Evolutionary conservation across 2,797 vertebrate species (phyloP).

Genomic region (Dendrocincla fuliginosa): DNA sequence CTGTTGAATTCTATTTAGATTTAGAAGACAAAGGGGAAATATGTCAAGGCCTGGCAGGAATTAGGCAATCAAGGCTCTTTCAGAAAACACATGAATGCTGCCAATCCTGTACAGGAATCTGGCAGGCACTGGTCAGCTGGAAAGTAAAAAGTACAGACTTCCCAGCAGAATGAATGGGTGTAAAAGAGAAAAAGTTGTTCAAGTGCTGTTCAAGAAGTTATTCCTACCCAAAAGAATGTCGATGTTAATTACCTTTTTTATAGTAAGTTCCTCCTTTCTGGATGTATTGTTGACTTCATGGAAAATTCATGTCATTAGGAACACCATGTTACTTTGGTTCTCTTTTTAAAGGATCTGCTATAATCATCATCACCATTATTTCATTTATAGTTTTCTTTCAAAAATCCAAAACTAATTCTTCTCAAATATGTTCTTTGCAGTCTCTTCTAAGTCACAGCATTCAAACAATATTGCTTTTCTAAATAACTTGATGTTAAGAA

Average conservation of each 20-base stretch:
- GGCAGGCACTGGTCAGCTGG: neutral
- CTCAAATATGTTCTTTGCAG: neutral
- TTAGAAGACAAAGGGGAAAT: neutral
- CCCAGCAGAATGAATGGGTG: neutral
- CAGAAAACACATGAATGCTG: neutral
- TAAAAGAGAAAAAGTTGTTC: neutral
- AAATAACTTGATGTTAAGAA: neutral
- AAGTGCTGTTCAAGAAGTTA: neutral
- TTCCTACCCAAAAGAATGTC: neutral
- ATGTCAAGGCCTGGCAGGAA: neutral
- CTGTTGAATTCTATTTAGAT: neutral
- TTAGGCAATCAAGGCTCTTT: neutral
- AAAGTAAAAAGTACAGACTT: neutral
- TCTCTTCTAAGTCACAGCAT: neutral
- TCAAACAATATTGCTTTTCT: neutral
- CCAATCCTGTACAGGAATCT: neutral
- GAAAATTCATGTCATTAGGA: neutral
- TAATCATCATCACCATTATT: neutral
- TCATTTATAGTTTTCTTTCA: neutral
- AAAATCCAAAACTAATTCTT: neutral
- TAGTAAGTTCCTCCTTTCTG: neutral
- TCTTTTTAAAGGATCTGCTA: neutral
- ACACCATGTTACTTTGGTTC: neutral
- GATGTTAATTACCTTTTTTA: neutral
- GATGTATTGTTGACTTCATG: neutral